Base-by-base conservation (phyloP, 1,140 invertebrate genomes). In the Megalopta genalis region DNA sequence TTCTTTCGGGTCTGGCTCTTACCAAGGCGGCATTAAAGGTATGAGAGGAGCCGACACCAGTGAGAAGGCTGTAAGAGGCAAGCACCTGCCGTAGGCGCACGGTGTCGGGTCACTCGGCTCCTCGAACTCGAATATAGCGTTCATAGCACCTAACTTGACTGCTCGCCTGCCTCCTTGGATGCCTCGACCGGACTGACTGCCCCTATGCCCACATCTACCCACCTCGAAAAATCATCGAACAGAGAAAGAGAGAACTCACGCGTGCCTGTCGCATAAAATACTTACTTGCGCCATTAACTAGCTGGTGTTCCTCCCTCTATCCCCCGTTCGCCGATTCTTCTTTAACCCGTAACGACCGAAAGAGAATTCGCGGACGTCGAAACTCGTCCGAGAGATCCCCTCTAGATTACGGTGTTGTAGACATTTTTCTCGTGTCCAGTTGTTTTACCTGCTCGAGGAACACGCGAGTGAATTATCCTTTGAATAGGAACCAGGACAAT, bases 21-120 rank as follows among this genome's bases (percentile, higher is more conserved):
- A 84, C 71, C 70, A 39, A 77, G 75, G 72, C 80, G 82, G 86
- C 65, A 87, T 87, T 87, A 84, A 87, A 86, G 79, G 79, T 65
- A 85, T 62, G 82, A 87, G 79, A 77, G 70, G 73, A 86, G 79
- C 85, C 82, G 82, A 81, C 76, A 83, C 75, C 79, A 79, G 57
- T 76, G 82, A 73, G 84, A 85, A 86, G 84, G 71, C 80, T 74
- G 73, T 69, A 79, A 82, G 82, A 87, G 71, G 71, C 81, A 81
- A 87, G 84, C 86, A 88, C 86, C 86, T 88, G 86, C 86, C 86
- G 80, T 73, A 78, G 73, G 83, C 77, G 79, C 85, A 72, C 64
- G 85, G 82, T 84, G 85, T 82, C 75, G 80, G 79, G 65, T 57
- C 79, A 60, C 78, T 67, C 67, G 82, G 49, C 66, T 72, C 27